These are phyloP conservation scores for Drosophila oshimai DNA, from an alignment of 1,140 invertebrate genomes.

Conservation along the genomic window DNA sequence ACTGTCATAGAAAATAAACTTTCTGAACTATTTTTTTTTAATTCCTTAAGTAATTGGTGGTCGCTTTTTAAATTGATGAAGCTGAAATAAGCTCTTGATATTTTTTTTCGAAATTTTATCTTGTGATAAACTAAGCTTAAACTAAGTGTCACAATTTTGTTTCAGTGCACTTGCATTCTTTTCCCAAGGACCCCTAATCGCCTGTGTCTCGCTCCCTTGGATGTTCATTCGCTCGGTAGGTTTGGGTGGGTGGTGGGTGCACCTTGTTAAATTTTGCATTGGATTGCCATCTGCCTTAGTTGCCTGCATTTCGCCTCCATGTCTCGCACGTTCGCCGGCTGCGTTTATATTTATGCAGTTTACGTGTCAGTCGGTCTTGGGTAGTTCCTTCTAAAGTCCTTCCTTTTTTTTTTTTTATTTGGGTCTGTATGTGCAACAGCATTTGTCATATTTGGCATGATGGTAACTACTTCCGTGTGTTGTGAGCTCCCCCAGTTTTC, in stretches of 20 bases:
- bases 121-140: no score
- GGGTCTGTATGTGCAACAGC: conserved; percentile 39
- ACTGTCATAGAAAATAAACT: no score
- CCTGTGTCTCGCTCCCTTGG: conserved; percentile 11
- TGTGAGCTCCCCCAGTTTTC: neutral
- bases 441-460: conserved; percentile 81
- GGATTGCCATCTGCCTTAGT: conserved; percentile 42
- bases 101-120: no score
- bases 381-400: neutral
- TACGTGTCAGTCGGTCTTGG: conserved; percentile 63
- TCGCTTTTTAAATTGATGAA: no score
- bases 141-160: neutral
- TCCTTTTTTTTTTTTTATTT: neutral
- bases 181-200: conserved; percentile 13
- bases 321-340: conserved; percentile 61
- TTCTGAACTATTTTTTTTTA: no score
- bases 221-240: neutral
- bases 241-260: neutral
- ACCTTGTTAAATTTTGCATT: conserved; percentile 51
- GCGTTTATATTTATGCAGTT: conserved; percentile 79
- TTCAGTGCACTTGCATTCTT: neutral
- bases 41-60: no score
- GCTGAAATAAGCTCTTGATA: no score
- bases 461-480: conserved; percentile 75
- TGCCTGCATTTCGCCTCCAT: conserved; percentile 9